phyloP scores from a whole-genome alignment of 1,140 invertebrate genomes.

The fruit fly (Drosophila melanogaster) region DNA sequence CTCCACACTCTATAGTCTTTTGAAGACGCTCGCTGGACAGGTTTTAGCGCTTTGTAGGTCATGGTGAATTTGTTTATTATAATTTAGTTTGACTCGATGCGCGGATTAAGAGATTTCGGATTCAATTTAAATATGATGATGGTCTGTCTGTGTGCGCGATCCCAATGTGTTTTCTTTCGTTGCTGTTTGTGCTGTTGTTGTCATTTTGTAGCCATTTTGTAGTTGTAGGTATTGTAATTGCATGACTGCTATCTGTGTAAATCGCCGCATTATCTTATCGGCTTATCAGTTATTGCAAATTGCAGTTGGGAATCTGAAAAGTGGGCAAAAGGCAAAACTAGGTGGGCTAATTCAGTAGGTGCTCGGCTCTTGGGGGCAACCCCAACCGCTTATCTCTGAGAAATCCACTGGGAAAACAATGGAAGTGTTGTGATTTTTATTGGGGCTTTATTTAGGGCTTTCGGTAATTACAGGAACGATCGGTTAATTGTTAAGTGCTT shows the following conservation, averaged over 20 bases:
- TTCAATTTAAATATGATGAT: not conserved
- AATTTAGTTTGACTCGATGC: not conserved
- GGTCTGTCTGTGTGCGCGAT: constrained; percentile 6
- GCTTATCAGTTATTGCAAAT: constrained; percentile 59
- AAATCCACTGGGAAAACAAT: constrained; percentile 6
- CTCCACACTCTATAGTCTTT: not conserved
- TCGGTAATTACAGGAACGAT: constrained; percentile 13
- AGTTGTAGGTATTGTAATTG: constrained; percentile 49
- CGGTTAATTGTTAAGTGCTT: not conserved
- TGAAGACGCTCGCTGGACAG: constrained; percentile 10
- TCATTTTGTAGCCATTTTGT: constrained; percentile 14
- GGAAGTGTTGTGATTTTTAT: constrained; percentile 31
- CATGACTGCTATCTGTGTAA: constrained; percentile 50
- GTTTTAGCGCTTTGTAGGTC: constrained; percentile 52
- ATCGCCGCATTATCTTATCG: constrained; percentile 61
- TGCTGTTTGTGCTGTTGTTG: constrained; percentile 7
- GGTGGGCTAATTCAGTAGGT: constrained; percentile 6
- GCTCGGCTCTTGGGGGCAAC: constrained; percentile 20
- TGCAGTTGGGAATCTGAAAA: constrained; percentile 20
- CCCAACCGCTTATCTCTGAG: constrained; percentile 16
- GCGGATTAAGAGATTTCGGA: constrained; percentile 12
- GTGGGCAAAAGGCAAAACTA: not conserved
- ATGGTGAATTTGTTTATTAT: constrained; percentile 59
- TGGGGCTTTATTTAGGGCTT: constrained; percentile 20
- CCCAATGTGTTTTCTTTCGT: constrained; percentile 4